Conservation (phyloP, 2,888 invertebrate genomes). For the Ditylenchus weischeri region DNA sequence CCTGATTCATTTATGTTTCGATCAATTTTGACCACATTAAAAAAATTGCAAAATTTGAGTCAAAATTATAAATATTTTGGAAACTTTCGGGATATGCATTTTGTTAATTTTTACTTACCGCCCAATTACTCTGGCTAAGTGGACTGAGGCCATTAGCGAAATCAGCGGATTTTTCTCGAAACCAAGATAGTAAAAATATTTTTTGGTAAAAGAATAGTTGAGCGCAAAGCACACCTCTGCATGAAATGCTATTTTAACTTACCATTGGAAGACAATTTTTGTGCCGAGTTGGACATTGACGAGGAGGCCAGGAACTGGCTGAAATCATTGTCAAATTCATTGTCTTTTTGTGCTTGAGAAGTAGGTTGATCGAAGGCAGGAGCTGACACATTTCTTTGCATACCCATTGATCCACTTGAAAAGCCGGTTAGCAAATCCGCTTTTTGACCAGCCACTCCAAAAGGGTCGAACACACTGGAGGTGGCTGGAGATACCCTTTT, state of each 20-base stretch:
- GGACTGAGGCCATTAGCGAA: too few relatives aligned
- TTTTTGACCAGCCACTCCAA: conserved; percentile 7
- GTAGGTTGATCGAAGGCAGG: conserved; percentile 28
- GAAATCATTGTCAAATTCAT: conserved; percentile 8
- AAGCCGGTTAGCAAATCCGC: background rate
- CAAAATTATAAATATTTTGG: too few relatives aligned
- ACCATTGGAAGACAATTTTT: conserved; percentile 3
- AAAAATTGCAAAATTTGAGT: too few relatives aligned
- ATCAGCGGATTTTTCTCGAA: too few relatives aligned
- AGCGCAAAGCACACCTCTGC: too few relatives aligned
- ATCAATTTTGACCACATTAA: too few relatives aligned
- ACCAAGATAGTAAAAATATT: too few relatives aligned
- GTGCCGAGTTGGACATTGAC: background rate
- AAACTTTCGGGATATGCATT: too few relatives aligned
- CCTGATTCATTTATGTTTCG: too few relatives aligned
- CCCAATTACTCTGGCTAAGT: too few relatives aligned
- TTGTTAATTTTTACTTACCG: too few relatives aligned
- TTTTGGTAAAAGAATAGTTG: too few relatives aligned
- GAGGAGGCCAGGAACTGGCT: background rate
- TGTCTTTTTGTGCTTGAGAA: background rate
- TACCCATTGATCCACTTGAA: conserved; percentile 11
- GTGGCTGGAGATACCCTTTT: conserved; percentile 9
- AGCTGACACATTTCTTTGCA: conserved; percentile 43
- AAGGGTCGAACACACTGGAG: conserved; percentile 26
- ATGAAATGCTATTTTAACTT: background rate